phyloP scores from a whole-genome alignment of 2,113 vertebrate genomes.

The Eulacestoma nigropectus region DNA sequence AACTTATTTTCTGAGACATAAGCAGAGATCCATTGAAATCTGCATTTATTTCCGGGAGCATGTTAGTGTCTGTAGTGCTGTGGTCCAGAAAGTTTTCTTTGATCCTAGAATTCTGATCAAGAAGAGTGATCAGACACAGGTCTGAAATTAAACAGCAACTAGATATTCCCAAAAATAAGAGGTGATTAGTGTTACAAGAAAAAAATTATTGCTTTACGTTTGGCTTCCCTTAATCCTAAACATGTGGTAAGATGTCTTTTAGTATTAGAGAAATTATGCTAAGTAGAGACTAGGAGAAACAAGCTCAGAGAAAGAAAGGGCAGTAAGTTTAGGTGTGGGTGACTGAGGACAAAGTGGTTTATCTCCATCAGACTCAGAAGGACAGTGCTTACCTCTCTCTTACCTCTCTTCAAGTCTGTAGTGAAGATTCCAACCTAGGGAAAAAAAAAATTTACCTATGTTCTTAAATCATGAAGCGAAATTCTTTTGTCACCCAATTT shows the following conservation, averaged over 20 bases:
- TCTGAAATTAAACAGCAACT: neutral
- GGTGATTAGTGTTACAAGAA: neutral
- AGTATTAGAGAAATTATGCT: neutral
- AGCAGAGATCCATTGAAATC: neutral
- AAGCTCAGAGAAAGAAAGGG: neutral
- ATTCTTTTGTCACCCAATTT: neutral
- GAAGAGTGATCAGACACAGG: accelerated
- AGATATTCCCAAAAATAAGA: neutral
- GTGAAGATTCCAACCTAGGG: neutral
- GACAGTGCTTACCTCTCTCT: neutral
- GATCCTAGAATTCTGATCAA: neutral
- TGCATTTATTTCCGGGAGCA: neutral
- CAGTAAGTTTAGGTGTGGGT: neutral
- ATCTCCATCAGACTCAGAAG: neutral
- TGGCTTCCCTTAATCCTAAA: neutral
- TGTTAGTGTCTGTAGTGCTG: neutral
- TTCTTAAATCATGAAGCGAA: neutral
- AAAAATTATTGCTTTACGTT: neutral
- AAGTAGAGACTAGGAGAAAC: neutral
- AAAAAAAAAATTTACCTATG: neutral
- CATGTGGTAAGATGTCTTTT: neutral
- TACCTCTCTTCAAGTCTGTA: neutral
- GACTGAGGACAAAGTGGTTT: neutral
- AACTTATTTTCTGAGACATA: neutral
- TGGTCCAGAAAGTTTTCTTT: neutral